Percentiles rank a stretch among this genome's conserved stretches.
These are phyloP conservation scores for Origma solitaria DNA, from an alignment of 2,113 vertebrate genomes.

Conservation along the genomic window DNA sequence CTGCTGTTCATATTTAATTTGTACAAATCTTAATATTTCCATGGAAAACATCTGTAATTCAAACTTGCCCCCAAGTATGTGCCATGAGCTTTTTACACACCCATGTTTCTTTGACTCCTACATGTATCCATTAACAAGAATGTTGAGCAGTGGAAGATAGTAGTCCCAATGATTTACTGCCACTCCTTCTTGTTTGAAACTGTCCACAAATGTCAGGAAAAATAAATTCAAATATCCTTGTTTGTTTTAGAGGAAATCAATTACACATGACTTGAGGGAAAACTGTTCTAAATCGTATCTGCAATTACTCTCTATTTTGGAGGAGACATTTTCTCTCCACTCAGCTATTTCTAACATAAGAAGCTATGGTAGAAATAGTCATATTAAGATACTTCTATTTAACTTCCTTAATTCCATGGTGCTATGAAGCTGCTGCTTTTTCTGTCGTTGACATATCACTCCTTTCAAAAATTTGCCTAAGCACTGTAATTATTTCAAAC, in stretches of 20 bases:
- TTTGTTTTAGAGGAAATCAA: background rate
- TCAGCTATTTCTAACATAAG: background rate
- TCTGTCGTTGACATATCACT: background rate
- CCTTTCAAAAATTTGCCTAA: background rate
- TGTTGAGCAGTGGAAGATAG: background rate
- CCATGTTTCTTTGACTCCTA: background rate
- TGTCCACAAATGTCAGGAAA: background rate
- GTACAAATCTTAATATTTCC: background rate
- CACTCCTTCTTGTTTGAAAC: background rate
- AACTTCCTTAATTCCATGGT: background rate
- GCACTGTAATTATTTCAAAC: background rate
- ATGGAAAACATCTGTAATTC: background rate
- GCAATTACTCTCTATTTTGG: background rate
- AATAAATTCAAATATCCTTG: background rate
- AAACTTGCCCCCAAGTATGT: background rate
- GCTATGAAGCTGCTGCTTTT: background rate
- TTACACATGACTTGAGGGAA: background rate
- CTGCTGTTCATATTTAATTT: background rate
- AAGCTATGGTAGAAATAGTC: background rate
- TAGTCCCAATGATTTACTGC: background rate
- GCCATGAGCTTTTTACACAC: background rate
- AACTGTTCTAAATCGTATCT: background rate
- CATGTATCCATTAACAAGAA: background rate
- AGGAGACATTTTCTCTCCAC: background rate
- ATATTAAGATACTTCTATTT: background rate